Evolutionary conservation across 2,113 vertebrate species (phyloP), one percentile per base, ranked within the genome.

Genomic region (Chaetodon auriga): DNA sequence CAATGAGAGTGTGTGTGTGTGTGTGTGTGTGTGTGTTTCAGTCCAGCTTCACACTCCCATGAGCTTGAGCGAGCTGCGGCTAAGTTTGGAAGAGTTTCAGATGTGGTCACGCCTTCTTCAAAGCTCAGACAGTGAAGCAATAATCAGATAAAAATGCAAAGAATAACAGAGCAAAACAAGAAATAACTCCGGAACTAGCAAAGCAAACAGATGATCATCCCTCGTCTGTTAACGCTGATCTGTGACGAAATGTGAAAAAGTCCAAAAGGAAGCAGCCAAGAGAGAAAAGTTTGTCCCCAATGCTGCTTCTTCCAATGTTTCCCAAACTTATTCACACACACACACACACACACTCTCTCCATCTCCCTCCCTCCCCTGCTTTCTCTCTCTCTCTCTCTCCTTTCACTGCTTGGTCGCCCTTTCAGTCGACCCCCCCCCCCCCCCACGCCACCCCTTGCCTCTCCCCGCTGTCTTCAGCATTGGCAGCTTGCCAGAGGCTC

Each of bases 401-500:
- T 80, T 81, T 88, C 90, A 71, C 21, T 79, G 85, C 86, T 81
- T 75, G 79, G 80, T 92, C 83, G n/a, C 78, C 76, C 82, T 81
- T 85, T 68, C 82, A 41, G 55, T 84, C 71, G 80, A 75, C 46
- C 84, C 68, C 38, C 61, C 62, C 79, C 25, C 63, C 36, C 25
- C 69, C 38, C 54, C 79, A 43, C 15, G 5, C 30, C 64, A 25
- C 62, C 23, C 76, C 75, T 63, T 46, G 64, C 78, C 80, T 85
- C 84, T 83, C 88, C 62, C 70, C 21, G 51, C 86, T 86, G 84
- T 85, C 90, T 78, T 71, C 87, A 62, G 83, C 87, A 78, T 81
- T 91, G 90, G 90, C 90, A 53, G 81, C 63, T 61, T 51, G 90
- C 91, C 93, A 93, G 81, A 80, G 54, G 81, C 89, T 87, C 84